Evolutionary conservation across 2,888 invertebrate species (phyloP), one percentile per base, ranked within the genome.

Genomic region (Dusona sp.): DNA sequence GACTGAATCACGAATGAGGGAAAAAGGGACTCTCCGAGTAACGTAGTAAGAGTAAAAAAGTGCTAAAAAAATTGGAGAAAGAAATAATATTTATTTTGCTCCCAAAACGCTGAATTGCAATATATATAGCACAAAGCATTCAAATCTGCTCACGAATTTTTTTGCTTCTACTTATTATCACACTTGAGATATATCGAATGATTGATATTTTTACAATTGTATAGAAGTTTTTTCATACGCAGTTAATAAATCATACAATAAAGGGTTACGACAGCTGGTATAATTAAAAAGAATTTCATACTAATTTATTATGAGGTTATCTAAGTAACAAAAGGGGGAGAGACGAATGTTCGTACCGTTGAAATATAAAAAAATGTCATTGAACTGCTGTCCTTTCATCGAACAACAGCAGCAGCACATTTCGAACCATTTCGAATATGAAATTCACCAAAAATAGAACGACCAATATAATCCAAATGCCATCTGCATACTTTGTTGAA

Each of bases 1-100:
- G 78, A 80, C 64, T 51, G 73, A 72, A 51, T 57, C 72, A 51
- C 45, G 33, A 68, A 70, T 22, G 45, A 73, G 78, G 67, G 25
- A 36, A 36, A 68, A 70, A 74, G 65, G 9, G 57, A 38, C 38
- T 70, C n/a, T 19, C 38, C 38, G 79, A 75, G 65, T 51, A 51
- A 57, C 25, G 45, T 38, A 73, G 67, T 54, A 22, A 73, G 42
- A 22, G 54, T n/a, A 51, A 19, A 79, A 16, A 61, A 33, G 45
- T 64, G 79, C 61, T n/a, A 67, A 57, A 74, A 22, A 22, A 36
- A 48, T 57, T 38, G 68, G 45, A 36, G 7, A 29, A 22, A 36
- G 13, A 13, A 48, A 16, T 45, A 61, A 64, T 25, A 42, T 64
- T 29, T 61, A 9, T 25, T 29, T 29, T 33, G 11, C 16, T 61